phyloP scores from a whole-genome alignment of 2,113 vertebrate species.

The Puffinus mauretanicus region DNA sequence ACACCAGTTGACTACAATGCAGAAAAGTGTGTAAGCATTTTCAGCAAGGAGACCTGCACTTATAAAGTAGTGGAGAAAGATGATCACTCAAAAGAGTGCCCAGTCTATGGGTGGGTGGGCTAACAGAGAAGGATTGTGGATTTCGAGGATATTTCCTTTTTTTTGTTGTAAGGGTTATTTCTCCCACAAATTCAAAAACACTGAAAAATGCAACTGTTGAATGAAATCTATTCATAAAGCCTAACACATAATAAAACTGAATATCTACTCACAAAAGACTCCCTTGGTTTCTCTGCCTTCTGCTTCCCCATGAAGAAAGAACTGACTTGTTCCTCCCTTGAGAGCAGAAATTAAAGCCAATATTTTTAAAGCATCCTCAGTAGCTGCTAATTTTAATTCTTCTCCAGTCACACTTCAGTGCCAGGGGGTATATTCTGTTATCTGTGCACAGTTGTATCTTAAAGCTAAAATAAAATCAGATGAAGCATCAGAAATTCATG shows the following conservation, averaged over 20 bases:
- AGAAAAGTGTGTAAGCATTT: slow-evolving; percentile 20
- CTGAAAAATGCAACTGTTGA: not conserved
- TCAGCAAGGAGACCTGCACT: slow-evolving; percentile 18
- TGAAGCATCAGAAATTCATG: not conserved
- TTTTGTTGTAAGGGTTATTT: not conserved
- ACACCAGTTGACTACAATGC: fast-evolving
- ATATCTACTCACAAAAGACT: not conserved
- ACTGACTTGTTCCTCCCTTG: not conserved
- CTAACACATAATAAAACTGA: not conserved
- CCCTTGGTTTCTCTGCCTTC: not conserved
- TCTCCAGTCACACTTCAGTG: not conserved
- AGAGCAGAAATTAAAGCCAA: not conserved
- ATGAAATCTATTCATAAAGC: not conserved
- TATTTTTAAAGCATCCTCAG: not conserved
- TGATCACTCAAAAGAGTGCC: slow-evolving; percentile 38
- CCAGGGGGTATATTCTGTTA: not conserved
- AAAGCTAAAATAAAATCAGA: slow-evolving; percentile 12
- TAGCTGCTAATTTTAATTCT: not conserved
- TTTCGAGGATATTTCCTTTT: not conserved
- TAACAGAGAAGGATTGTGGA: not conserved
- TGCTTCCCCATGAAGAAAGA: not conserved
- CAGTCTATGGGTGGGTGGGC: not conserved
- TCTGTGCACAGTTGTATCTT: not conserved
- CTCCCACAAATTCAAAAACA: not conserved
- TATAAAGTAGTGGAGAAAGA: slow-evolving; percentile 45